Conservation (phyloP, 2,113 vertebrate species). For the Myrmecobius fasciatus region DNA sequence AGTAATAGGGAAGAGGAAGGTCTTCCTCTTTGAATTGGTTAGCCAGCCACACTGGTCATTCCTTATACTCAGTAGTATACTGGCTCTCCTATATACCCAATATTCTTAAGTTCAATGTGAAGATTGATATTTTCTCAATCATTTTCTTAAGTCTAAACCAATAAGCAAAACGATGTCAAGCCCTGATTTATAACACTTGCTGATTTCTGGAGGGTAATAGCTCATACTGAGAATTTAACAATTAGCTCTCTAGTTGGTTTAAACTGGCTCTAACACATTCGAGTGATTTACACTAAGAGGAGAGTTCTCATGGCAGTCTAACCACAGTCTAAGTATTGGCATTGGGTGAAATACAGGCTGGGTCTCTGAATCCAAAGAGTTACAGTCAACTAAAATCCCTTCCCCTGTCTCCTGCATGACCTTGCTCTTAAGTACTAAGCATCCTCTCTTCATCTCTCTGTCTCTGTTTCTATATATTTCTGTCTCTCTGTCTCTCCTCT, state of each 20-base stretch:
- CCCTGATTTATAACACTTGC: not conserved
- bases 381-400: not conserved
- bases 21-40: no score
- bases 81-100: not conserved
- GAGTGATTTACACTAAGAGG: not conserved
- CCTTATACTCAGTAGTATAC: no score
- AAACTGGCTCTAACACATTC: not conserved
- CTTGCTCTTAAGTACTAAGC: not conserved
- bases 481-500: no score
- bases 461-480: not conserved
- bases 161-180: not conserved
- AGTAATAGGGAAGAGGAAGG: no score
- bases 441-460: not conserved
- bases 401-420: not conserved
- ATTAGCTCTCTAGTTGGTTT: not conserved
- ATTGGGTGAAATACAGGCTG: not conserved
- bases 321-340: not conserved
- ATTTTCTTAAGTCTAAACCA: not conserved
- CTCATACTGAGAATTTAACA: not conserved
- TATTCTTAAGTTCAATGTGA: not conserved
- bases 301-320: not conserved
- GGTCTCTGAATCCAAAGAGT: not conserved
- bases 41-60: no score
- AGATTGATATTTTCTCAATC: not conserved
- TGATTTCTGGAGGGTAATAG: not conserved